Percentiles rank a stretch among this genome's conserved stretches.
phyloP scores from a whole-genome alignment of 1,140 invertebrate genomes.

The Cydia pomonella region DNA sequence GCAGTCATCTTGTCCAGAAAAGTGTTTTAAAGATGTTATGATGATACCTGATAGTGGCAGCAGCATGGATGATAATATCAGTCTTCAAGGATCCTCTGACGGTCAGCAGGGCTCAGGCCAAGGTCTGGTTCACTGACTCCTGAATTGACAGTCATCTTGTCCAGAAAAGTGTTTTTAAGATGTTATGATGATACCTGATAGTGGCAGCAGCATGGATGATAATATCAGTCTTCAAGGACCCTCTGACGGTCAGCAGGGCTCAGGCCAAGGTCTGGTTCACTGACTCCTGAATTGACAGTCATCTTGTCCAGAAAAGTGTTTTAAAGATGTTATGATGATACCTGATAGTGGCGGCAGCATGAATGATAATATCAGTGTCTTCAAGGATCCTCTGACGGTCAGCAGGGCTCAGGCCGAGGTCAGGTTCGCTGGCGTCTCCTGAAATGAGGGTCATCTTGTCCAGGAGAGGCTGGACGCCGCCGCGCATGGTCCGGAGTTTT shows the following conservation, averaged over 20 bases:
- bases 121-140: constrained; percentile 88
- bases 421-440: constrained; percentile 87
- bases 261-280: constrained; percentile 87
- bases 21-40: too few species aligned
- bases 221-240: constrained; percentile 86
- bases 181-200: constrained; percentile 82
- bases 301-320: constrained; percentile 87
- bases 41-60: constrained; percentile 90
- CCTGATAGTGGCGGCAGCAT: constrained; percentile 94
- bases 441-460: constrained; percentile 86
- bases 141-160: constrained; percentile 86
- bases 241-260: constrained; percentile 85
- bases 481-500: constrained; percentile 83
- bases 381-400: constrained; percentile 86
- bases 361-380: constrained; percentile 91
- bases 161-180: too few species aligned
- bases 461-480: constrained; percentile 79
- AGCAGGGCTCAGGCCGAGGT: constrained; percentile 87
- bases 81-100: constrained; percentile 85
- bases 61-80: constrained; percentile 93
- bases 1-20: constrained; percentile 85
- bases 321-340: too few species aligned
- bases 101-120: constrained; percentile 87
- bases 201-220: constrained; percentile 97
- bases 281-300: constrained; percentile 88